These are phyloP conservation scores for Aphelenchoides fujianensis DNA, from an alignment of 1,140 invertebrate species.

Conservation along the genomic window DNA sequence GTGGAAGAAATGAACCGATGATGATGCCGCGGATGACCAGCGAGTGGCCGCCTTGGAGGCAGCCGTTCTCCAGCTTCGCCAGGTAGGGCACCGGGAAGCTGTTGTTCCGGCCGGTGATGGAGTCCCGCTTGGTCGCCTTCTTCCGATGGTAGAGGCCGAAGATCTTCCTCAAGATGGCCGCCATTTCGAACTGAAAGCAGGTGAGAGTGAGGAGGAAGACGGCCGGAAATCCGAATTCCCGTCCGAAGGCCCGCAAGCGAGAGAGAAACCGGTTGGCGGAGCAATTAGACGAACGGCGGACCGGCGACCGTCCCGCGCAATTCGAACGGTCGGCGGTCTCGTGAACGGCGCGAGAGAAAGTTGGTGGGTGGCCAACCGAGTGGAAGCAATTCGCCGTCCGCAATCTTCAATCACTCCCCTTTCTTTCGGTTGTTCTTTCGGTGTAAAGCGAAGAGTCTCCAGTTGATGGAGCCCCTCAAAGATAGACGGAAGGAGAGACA, in stretches of 20 bases:
- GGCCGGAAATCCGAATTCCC: neutral
- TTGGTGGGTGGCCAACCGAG: neutral
- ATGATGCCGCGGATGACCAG: slow-evolving; percentile 58
- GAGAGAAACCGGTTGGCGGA: neutral
- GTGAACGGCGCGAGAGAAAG: neutral
- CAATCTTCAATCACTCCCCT: no score
- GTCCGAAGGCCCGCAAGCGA: neutral
- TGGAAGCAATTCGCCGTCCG: slow-evolving; percentile 5
- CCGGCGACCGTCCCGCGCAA: neutral
- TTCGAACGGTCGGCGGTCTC: neutral
- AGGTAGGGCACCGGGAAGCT: slow-evolving; percentile 60
- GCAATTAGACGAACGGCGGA: neutral
- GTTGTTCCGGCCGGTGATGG: slow-evolving; percentile 59
- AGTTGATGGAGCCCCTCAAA: neutral
- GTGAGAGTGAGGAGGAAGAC: neutral
- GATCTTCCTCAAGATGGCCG: slow-evolving; percentile 34
- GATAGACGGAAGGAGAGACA: neutral
- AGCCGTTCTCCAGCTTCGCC: slow-evolving; percentile 58
- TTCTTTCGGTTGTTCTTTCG: no score
- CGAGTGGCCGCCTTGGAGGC: slow-evolving; percentile 58
- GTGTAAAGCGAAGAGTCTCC: neutral
- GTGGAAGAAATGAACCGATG: slow-evolving; percentile 40
- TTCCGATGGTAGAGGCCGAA: slow-evolving; percentile 37
- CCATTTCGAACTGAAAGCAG: no score
- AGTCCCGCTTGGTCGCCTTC: slow-evolving; percentile 59